These are phyloP conservation scores for Rhingia campestris DNA, from an alignment of 2,888 invertebrate genomes.

Conservation along the genomic window DNA sequence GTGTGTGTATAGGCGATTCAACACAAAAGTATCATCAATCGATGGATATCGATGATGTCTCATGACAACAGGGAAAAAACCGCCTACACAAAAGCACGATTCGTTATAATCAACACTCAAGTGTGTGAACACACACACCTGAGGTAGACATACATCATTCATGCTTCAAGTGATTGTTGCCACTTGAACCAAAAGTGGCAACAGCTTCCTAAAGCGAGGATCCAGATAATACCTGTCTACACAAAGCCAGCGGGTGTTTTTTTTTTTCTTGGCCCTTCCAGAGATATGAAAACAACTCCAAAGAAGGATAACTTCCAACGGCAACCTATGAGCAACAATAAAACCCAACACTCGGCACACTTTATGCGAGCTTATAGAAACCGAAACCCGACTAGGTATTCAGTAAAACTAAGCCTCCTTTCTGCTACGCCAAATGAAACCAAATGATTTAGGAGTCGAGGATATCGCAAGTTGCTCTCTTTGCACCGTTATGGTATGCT, in stretches of 20 bases:
- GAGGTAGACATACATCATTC: conserved; percentile 1
- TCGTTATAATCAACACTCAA: neutral
- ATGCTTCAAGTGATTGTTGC: conserved; percentile 41
- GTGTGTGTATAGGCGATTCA: neutral
- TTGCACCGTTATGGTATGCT: conserved; percentile 11
- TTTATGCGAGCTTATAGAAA: conserved; percentile 11
- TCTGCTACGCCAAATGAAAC: conserved; percentile 20
- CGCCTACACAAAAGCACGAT: neutral
- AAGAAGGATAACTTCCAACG: conserved; percentile 16
- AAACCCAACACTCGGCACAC: conserved; percentile 10
- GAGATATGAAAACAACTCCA: conserved; percentile 1
- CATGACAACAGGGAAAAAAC: neutral
- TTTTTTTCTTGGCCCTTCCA: neutral
- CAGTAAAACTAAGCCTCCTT: conserved; percentile 48
- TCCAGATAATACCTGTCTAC: conserved; percentile 50
- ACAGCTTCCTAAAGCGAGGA: conserved; percentile 25
- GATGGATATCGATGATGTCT: neutral
- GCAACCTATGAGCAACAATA: conserved; percentile 16
- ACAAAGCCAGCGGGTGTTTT: conserved; percentile 32
- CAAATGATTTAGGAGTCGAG: conserved; percentile 61
- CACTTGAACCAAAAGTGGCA: conserved; percentile 6
- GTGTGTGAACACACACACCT: neutral
- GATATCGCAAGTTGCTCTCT: conserved; percentile 45
- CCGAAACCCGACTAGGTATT: conserved; percentile 14
- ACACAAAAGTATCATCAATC: neutral